phyloP scores from a whole-genome alignment of 2,113 vertebrate species.

The Calypte anna region DNA sequence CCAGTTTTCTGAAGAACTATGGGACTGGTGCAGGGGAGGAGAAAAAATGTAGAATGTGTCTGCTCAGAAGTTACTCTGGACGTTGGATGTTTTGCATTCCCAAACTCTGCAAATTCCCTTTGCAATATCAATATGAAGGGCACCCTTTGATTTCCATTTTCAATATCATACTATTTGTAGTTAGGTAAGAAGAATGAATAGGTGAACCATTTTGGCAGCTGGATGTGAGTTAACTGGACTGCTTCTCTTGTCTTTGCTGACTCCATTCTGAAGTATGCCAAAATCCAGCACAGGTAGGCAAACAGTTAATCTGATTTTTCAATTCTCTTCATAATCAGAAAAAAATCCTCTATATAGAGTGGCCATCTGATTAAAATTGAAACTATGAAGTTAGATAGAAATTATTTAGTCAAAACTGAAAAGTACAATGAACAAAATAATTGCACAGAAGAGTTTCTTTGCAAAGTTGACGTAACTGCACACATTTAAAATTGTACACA shows the following conservation, averaged over 20 bases:
- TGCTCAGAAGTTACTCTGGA: neutral
- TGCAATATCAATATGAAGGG: neutral
- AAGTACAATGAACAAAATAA: conserved; percentile 23
- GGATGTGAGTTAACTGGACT: neutral
- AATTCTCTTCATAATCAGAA: neutral
- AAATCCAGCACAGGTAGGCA: neutral
- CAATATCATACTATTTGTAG: conserved; percentile 6
- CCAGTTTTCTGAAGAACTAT: neutral
- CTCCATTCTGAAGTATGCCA: neutral
- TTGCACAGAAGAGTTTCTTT: neutral
- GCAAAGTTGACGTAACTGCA: conserved; percentile 32
- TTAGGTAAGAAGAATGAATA: conserved; percentile 23
- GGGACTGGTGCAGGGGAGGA: neutral
- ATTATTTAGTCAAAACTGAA: neutral
- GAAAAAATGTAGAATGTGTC: neutral
- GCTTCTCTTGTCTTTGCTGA: neutral
- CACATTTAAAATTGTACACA: conserved; percentile 47
- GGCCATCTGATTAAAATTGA: neutral
- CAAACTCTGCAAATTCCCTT: neutral
- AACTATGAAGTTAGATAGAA: neutral
- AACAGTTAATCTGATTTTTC: neutral
- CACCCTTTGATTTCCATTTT: neutral
- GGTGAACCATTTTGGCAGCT: conserved; percentile 7
- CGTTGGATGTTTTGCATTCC: neutral
- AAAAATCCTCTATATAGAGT: neutral